These are phyloP conservation scores for Epinotia brunnichana DNA, from an alignment of 2,888 invertebrate species.

Conservation along the genomic window DNA sequence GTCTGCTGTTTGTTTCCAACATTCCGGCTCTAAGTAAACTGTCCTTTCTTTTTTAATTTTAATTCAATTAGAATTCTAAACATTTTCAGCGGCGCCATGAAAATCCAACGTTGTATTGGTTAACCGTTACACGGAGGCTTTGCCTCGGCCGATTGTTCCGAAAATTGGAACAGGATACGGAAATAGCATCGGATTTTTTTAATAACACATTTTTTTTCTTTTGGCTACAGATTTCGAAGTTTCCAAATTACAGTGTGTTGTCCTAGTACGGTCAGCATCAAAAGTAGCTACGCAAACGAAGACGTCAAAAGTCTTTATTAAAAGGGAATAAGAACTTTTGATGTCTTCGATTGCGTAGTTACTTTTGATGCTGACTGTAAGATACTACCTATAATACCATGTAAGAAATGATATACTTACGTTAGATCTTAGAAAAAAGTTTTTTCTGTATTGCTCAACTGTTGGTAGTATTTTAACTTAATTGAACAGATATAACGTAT, in stretches of 20 bases:
- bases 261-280: no score
- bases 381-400: no score
- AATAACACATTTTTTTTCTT: slow-evolving; percentile 11
- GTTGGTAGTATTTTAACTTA: slow-evolving; percentile 18
- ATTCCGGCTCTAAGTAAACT: slow-evolving; percentile 19
- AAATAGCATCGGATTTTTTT: slow-evolving; percentile 23
- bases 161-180: slow-evolving; percentile 14
- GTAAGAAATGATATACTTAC: no score
- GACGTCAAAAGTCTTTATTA: no score
- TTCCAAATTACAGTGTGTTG: slow-evolving; percentile 1
- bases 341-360: no score
- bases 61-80: background rate
- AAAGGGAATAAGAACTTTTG: no score
- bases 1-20: slow-evolving; percentile 18
- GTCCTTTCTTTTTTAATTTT: slow-evolving; percentile 14
- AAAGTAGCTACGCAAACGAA: no score
- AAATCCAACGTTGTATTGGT: slow-evolving; percentile 14
- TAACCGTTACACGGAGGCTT: slow-evolving; percentile 1
- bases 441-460: slow-evolving; percentile 15
- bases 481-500: no score
- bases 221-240: slow-evolving; percentile 4
- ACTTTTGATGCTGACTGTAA: no score
- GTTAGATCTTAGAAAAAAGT: background rate
- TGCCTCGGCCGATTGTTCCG: slow-evolving; percentile 3
- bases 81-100: background rate